Base-by-base conservation (phyloP, 2,797 vertebrate species). In the Manis pentadactyla region DNA sequence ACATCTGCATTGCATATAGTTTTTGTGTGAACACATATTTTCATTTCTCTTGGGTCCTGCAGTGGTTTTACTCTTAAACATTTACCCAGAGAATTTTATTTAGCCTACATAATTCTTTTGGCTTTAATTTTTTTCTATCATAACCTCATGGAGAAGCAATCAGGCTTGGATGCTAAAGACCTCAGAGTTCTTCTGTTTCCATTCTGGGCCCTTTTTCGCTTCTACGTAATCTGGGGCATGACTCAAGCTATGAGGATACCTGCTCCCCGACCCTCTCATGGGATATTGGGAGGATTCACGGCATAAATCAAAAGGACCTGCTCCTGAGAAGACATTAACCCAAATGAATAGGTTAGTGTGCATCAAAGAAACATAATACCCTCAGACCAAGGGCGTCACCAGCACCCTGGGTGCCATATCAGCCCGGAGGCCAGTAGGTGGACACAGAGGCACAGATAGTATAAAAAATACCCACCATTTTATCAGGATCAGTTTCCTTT, bases 401-500 rank as follows among this genome's bases (percentile, higher is more conserved):
- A 8, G 51, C 9, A 34, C 49, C 3, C 7, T 8, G 49, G 55
- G 25, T 14, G 23, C n/a, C 25, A 11, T 1, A 17, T 55, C 79
- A 81, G 29, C 68, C 61, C 10, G 59, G 61, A 94, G 51, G 37
- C 55, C 74, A n/a, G 55, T 7, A 31, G 31, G 55, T 75, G 17
- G 64, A 63, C 64, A 13, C 14, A 8, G 39, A 29, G 61, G 34
- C n/a, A 51, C 15, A 53, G 37, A 34, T 3, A 3, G 14, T 66
- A 7, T 23, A 4, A 78, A 74, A 87, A 66, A 55, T 11, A 49
- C 10, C 61, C 11, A 53, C 34, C 9, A 6, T 90, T 59, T 91
- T 74, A 34, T 93, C 42, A 86, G 89, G 39, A 79, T 69, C 63
- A 29, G 39, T 78, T 93, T 96, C n/a, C 93, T 89, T 37, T 55